Evolutionary conservation across 35 echinoderm and acorn worm species (phyloP).

Genomic region (Stichopus chloronotus): DNA sequence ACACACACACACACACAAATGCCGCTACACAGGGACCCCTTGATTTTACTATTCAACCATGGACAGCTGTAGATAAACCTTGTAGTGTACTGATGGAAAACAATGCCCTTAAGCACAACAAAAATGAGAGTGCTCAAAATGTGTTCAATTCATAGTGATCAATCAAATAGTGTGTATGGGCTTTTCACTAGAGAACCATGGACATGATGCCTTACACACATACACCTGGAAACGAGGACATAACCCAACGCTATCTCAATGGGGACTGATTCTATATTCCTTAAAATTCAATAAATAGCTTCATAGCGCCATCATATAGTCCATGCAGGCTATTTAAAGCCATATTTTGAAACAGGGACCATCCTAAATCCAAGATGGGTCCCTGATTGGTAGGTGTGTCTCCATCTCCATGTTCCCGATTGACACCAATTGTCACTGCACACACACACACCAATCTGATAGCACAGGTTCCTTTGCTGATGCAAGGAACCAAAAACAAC

Average conservation of each 20-base stretch:
- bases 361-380: neutral
- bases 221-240: constrained; percentile 13
- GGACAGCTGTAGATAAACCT: neutral
- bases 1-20: neutral
- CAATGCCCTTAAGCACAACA: neutral
- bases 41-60: neutral
- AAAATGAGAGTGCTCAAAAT: neutral
- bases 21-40: constrained; percentile 11
- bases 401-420: neutral
- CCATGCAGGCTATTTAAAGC: neutral
- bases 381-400: neutral
- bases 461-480: too few species aligned
- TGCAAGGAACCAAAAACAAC: too few species aligned
- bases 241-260: neutral
- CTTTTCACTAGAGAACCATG: neutral
- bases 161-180: constrained; percentile 5
- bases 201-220: neutral
- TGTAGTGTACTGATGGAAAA: neutral
- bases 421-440: neutral
- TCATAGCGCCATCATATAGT: neutral
- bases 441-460: neutral
- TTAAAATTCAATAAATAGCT: neutral
- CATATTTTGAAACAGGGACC: neutral
- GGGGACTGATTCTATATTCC: constrained; percentile 5
- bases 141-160: neutral